phyloP scores from a whole-genome alignment of 35 echinoderm and acorn worm genomes.

The Lytechinus variegatus region DNA sequence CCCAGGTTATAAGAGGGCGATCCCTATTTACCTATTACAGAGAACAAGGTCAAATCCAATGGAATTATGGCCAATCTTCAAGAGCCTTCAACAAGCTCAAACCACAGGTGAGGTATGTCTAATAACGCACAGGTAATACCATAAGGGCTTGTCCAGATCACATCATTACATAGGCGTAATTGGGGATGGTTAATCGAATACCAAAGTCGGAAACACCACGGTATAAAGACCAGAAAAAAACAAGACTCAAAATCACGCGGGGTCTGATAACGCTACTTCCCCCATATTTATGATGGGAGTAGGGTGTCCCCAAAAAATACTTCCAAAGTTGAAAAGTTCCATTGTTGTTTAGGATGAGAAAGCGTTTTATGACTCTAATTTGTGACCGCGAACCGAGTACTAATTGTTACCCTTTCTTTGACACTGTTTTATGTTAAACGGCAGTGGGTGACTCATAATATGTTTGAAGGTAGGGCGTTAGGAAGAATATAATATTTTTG shows the following conservation, averaged over 20 bases:
- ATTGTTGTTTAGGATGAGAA: background rate
- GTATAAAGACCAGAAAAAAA: background rate
- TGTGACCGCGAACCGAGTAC: background rate
- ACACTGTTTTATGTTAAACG: background rate
- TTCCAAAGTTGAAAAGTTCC: background rate
- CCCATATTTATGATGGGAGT: background rate
- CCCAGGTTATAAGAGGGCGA: too few species aligned
- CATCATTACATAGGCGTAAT: background rate
- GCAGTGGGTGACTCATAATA: background rate
- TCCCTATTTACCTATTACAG: background rate
- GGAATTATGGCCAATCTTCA: background rate
- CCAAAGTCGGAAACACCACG: background rate
- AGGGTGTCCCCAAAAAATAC: background rate
- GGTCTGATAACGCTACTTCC: background rate
- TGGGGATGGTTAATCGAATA: background rate
- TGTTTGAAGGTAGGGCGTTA: too few species aligned
- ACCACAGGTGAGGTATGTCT: background rate
- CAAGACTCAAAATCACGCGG: background rate
- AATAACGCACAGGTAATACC: background rate
- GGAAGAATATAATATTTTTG: too few species aligned
- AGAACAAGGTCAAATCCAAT: background rate
- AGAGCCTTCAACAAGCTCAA: background rate
- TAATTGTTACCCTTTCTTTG: background rate
- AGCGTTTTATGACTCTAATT: background rate
- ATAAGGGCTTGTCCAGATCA: background rate